A percentile compares a stretch with the other conserved stretches of the same genome.
phyloP scores from a whole-genome alignment of 2,888 invertebrate genomes.

The Phaedon cochleariae region DNA sequence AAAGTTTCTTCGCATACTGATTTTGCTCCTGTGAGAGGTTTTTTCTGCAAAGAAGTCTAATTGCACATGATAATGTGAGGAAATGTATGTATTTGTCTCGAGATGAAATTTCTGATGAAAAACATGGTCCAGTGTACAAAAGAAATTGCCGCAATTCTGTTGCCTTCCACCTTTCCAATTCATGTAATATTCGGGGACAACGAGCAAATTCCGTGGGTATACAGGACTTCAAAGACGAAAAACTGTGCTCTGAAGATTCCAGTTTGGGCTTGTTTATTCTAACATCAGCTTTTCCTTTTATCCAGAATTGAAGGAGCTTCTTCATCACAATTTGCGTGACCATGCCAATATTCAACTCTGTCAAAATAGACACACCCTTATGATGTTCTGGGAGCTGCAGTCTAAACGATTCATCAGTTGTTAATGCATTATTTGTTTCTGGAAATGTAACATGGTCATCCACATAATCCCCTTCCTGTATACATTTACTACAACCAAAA shows the following conservation, averaged over 20 bases:
- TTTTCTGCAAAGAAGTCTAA: conserved; percentile 37
- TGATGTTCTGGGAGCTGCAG: conserved; percentile 32
- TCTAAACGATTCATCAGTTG: conserved; percentile 22
- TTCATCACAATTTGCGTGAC: conserved; percentile 35
- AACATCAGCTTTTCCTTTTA: conserved; percentile 14
- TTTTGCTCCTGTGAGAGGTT: conserved; percentile 25
- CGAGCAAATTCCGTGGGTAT: conserved; percentile 41
- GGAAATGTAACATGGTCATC: conserved; percentile 19
- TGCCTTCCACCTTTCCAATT: conserved; percentile 32
- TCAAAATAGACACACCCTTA: conserved; percentile 30
- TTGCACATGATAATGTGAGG: conserved; percentile 36
- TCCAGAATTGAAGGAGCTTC: conserved; percentile 29
- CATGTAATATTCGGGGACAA: conserved; percentile 37
- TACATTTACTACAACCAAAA: conserved; percentile 7
- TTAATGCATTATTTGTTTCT: conserved; percentile 5
- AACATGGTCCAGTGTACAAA: conserved; percentile 44
- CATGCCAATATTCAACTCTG: conserved; percentile 29
- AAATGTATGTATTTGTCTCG: too few species aligned
- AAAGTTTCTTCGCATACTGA: conserved; percentile 37
- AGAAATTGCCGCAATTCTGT: conserved; percentile 37
- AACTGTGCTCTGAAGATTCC: not conserved
- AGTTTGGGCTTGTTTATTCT: conserved; percentile 10
- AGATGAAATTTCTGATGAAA: too few species aligned
- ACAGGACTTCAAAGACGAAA: conserved; percentile 2
- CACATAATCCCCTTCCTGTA: conserved; percentile 13